Percentiles rank a stretch among this genome's conserved stretches.
These are phyloP conservation scores for Pyrgilauda ruficollis DNA, from an alignment of 2,113 vertebrate genomes.

Conservation along the genomic window DNA sequence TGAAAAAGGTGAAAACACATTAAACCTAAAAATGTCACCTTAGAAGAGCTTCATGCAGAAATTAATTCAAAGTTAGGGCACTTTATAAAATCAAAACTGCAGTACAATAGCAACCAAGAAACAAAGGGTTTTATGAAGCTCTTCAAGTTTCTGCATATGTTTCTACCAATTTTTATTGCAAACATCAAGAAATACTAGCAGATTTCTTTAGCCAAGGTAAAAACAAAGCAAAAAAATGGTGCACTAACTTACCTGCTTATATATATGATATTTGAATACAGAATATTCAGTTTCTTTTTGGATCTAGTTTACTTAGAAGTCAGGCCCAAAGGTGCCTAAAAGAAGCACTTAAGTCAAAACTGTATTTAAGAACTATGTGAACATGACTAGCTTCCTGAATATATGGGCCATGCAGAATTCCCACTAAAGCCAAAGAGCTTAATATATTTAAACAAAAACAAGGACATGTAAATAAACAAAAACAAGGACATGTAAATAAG, in stretches of 20 bases:
- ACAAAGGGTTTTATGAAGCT: background rate
- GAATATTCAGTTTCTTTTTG: background rate
- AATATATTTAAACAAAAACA: background rate
- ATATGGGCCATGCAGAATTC: background rate
- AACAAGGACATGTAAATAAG: background rate
- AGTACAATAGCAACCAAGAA: background rate
- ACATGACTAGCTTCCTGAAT: background rate
- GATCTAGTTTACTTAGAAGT: background rate
- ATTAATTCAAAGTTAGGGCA: background rate
- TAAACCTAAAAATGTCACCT: background rate
- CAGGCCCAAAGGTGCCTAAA: background rate
- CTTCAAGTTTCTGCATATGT: background rate
- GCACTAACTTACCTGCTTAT: background rate
- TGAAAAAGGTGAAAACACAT: background rate
- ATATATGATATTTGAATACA: background rate
- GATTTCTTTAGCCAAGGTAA: background rate
- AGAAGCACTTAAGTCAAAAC: background rate
- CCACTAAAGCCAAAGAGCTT: background rate
- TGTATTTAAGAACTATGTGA: background rate
- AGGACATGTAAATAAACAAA: background rate
- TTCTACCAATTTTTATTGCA: background rate
- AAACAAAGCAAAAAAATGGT: background rate
- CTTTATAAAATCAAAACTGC: background rate
- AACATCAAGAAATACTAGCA: background rate
- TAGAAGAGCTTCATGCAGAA: background rate